Base-by-base conservation (phyloP, 2,797 vertebrate species). In the Benthosema pterotum region DNA sequence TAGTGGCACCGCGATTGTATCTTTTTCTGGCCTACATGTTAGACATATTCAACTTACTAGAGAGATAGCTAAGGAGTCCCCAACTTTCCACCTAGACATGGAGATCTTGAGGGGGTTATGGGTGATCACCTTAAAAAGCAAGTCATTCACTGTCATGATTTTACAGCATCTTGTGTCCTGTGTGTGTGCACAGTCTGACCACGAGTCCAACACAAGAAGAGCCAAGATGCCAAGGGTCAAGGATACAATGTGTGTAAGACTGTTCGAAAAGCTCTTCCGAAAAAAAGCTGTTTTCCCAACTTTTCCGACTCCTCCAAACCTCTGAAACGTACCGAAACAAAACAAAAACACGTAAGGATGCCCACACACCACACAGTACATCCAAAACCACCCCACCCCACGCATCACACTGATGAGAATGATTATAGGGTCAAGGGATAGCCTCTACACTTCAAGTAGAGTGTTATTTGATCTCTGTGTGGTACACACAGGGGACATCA, bases 171-270 rank as follows among this genome's bases (percentile, higher is more conserved):
- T 91, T n/a, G 60, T 92, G 77, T 93, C 32, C 77, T 92, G 85
- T 90, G 79, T 90, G 79, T 88, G 88, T 89, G 78, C 83, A 75
- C 91, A 89, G 90, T 93, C 88, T 86, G 82, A 78, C 68, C 78
- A 74, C 79, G 74, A 83, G 76, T 77, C 88, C 83, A 85, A 82
- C 90, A 87, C 75, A 70, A 83, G 89, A 81, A 86, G 85, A 84
- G 73, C 66, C 87, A 85, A 83, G 90, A 93, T 93, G 92, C 92
- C 91, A 38, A 11, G 32, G 28, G 28, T 32, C 28, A 32, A 7
- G 81, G 89, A 92, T 71, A 92, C 91, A 91, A 92, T 91, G 83
- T 92, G 91, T 93, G 92, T 93, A 93, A 93, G 92, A 92, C 77
- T 87, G 87, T 88, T 83, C 65, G 5, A 78, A 38, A 79, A 67